Base-by-base conservation (phyloP, 2,113 vertebrate genomes). In the Callipepla californica region DNA sequence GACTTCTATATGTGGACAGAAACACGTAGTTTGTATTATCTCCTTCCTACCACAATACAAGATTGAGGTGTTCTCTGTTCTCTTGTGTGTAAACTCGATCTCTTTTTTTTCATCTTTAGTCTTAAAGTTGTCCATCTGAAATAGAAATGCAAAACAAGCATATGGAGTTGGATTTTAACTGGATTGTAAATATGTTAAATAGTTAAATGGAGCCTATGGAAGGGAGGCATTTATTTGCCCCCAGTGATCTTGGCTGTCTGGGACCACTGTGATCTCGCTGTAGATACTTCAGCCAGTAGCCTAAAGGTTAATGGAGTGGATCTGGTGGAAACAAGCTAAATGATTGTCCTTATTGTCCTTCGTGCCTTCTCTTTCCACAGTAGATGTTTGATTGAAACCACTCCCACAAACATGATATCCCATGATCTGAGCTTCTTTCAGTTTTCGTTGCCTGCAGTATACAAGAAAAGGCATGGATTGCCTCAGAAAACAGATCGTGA, bases 281-380 rank as follows among this genome's bases (percentile, higher is more conserved):
- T 50, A 74, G 47, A 20, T 74, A 20, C 42, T 90, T 82, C 66
- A 67, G 6, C 17, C n/a, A 18, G 18, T 3, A 69, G 14, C 55
- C 28, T 87, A 20, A 69, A 66, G 7, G 18, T 22, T 76, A 15
- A 22, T 70, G 50, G 44, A 84, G 25, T 25, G 25, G 44, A 36
- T 66, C 51, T 55, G 9, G 11, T 13, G 16, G 9, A 80, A 76
- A 10, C 2, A 0, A 55, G 19, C 32, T 40, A 1, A 0, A 36
- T 66, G 38, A 21, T 48, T 21, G 15, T 51, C n/a, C 67, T 72
- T 44, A 16, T 30, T 53, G 51, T 53, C 51, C 51, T 53, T 53
- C 26, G 17, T 17, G 51, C 18, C 51, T 81, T 38, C 47, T 47
- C 13, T 12, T 61, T 44, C 12, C 32, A n/a, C 40, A 80, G 32